phyloP scores from a whole-genome alignment of 2,113 vertebrate species.

The Psittacula cyanocephala region DNA sequence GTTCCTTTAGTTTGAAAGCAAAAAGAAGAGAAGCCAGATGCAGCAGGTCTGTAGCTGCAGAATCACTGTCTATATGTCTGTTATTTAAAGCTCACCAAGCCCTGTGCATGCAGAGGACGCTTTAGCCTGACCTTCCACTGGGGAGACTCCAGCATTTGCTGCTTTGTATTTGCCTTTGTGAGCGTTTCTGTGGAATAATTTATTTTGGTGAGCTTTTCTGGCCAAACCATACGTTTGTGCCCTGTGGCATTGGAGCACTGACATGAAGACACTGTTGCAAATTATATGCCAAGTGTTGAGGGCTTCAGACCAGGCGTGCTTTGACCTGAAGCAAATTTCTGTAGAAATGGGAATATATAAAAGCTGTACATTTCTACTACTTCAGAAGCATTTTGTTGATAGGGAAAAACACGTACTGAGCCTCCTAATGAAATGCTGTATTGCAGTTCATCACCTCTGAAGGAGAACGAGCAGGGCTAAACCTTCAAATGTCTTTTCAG shows the following conservation, averaged over 20 bases:
- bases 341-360: background rate
- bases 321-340: constrained; percentile 22
- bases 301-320: background rate
- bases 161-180: background rate
- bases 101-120: background rate
- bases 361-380: background rate
- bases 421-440: background rate
- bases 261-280: background rate
- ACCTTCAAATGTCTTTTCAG: constrained; percentile 29
- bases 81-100: background rate
- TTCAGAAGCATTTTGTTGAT: background rate
- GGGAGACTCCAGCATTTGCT: background rate
- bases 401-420: background rate
- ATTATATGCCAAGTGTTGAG: background rate
- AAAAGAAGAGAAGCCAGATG: background rate
- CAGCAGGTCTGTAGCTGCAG: background rate
- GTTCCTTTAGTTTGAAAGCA: background rate
- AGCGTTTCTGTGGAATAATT: background rate
- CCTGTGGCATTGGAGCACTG: background rate
- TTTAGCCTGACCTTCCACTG: background rate
- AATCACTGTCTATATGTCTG: background rate
- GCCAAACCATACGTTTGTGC: background rate
- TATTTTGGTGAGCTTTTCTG: background rate
- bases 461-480: background rate
- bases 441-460: background rate